A percentile compares a stretch with the other conserved stretches of the same genome.
Evolutionary conservation across 2,113 vertebrate species (phyloP).

Genomic region (Euleptes europaea): DNA sequence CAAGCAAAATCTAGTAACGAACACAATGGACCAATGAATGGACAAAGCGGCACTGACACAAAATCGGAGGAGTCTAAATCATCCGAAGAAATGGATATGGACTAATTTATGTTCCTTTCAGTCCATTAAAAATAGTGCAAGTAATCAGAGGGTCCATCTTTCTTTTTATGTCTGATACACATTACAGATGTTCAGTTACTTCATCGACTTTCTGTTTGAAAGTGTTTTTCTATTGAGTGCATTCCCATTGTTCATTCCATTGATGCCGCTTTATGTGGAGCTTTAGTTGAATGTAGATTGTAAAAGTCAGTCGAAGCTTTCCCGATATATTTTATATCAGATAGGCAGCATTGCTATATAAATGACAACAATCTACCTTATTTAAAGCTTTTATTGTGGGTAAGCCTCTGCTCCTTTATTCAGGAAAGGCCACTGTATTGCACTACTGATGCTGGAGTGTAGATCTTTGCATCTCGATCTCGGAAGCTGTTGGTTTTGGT

Average conservation of each 20-base stretch:
- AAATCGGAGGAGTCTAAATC: constrained; percentile 79
- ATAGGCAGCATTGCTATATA: constrained; percentile 70
- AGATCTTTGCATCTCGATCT: constrained; percentile 75
- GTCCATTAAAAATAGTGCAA: constrained; percentile 69
- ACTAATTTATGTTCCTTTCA: constrained; percentile 77
- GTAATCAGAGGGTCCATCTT: constrained; percentile 75
- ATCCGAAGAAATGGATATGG: constrained; percentile 90
- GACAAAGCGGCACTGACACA: constrained; percentile 77
- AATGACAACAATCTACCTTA: constrained; percentile 75
- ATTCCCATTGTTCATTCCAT: constrained; percentile 72
- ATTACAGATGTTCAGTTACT: constrained; percentile 71
- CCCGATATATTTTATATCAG: constrained; percentile 74
- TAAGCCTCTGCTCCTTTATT: constrained; percentile 77
- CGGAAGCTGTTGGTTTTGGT: constrained; percentile 69
- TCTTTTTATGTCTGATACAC: constrained; percentile 68
- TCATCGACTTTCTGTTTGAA: constrained; percentile 72
- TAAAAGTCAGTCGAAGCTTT: constrained; percentile 74
- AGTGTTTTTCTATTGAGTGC: constrained; percentile 74
- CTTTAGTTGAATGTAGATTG: constrained; percentile 77
- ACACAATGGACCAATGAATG: constrained; percentile 82
- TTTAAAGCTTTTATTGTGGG: constrained; percentile 77
- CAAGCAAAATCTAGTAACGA: constrained; percentile 76
- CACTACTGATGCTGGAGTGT: constrained; percentile 75
- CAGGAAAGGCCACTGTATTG: constrained; percentile 75
- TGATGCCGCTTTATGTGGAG: constrained; percentile 76